phyloP scores from a whole-genome alignment of 2,888 invertebrate species.

The Ptilodon capucinus region DNA sequence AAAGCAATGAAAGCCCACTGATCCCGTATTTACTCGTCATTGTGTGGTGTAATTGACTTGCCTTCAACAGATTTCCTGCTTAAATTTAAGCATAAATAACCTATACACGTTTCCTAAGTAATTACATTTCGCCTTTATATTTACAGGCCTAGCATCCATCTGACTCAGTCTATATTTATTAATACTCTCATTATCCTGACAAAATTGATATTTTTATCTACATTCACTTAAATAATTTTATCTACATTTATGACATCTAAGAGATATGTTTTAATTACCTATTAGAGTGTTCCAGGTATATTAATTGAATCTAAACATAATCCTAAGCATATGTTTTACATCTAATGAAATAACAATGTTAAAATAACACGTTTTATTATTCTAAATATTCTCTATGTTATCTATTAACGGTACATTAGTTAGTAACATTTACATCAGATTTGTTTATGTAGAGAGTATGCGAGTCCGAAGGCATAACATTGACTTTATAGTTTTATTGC shows the following conservation, averaged over 20 bases:
- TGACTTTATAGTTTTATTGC: neutral
- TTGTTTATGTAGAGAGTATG: neutral
- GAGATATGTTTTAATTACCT: constrained; percentile 41
- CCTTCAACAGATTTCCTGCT: constrained; percentile 29
- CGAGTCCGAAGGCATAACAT: neutral
- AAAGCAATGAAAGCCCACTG: constrained; percentile 34
- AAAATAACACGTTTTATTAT: constrained; percentile 17
- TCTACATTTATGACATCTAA: constrained; percentile 35
- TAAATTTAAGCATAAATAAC: constrained; percentile 35
- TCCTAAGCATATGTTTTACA: constrained; percentile 3
- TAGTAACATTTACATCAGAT: neutral
- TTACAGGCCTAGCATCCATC: constrained; percentile 54
- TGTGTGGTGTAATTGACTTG: constrained; percentile 39
- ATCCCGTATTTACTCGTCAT: constrained; percentile 22
- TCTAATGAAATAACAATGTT: constrained; percentile 17
- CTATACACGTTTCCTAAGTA: constrained; percentile 25
- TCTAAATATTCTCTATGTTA: constrained; percentile 4
- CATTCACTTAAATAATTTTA: constrained; percentile 25
- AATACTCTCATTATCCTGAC: constrained; percentile 50
- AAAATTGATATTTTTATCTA: constrained; percentile 35
- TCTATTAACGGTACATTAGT: constrained; percentile 4
- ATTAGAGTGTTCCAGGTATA: constrained; percentile 8
- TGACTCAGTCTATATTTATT: constrained; percentile 71
- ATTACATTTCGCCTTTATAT: constrained; percentile 39
- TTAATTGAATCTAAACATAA: constrained; percentile 11